Evolutionary conservation across 1,140 invertebrate genomes (phyloP).

Genomic region (Scylla paramamosain): DNA sequence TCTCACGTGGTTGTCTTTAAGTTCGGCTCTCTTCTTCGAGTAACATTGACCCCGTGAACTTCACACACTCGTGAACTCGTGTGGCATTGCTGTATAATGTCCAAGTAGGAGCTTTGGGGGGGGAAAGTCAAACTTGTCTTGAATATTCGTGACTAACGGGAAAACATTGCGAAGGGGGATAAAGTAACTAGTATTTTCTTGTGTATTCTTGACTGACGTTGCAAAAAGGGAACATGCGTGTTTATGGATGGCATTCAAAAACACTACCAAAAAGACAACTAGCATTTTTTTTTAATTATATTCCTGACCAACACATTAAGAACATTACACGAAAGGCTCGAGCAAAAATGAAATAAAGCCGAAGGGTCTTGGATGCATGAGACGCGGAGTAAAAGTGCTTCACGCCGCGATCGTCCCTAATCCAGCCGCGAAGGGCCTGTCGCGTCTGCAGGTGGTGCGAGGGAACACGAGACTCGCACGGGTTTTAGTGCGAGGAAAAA

Average conservation of each 20-base stretch:
- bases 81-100: too few species aligned
- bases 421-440: neutral
- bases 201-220: too few species aligned
- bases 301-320: neutral
- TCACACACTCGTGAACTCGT: neutral
- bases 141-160: too few species aligned
- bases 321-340: neutral
- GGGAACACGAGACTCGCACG: neutral
- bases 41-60: neutral
- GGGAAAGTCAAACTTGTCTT: too few species aligned
- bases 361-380: neutral
- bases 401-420: neutral
- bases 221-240: too few species aligned
- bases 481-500: neutral
- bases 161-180: too few species aligned
- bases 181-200: neutral
- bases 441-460: neutral
- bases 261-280: neutral
- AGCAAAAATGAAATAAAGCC: too few species aligned
- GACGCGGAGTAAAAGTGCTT: neutral
- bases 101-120: too few species aligned
- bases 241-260: neutral
- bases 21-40: neutral
- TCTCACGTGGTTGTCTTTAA: conserved; percentile 16
- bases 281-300: neutral